Evolutionary conservation across 2,888 invertebrate species (phyloP), one percentile per base, ranked within the genome.

Genomic region (Lydus trimaculatus): DNA sequence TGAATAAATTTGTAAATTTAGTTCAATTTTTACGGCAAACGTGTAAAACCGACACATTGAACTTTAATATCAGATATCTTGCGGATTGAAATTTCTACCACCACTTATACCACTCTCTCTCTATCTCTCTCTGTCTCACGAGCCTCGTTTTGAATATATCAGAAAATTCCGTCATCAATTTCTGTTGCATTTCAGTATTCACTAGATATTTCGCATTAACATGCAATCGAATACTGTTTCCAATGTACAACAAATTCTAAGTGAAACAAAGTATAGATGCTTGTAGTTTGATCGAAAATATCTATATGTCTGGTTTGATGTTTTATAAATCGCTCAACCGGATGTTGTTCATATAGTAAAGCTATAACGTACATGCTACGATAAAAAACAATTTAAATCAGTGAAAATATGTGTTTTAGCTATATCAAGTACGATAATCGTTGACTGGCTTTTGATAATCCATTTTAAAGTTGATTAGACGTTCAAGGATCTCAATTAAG

Each of bases 401-500:
- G 0, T 36, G 4, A 43, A 20, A 65, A 58, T 69, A 63, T 63
- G 63, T 65, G 43, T 43, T 43, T 43, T 7, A 43, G 3, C 7
- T 5, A 5, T 39, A 4, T 15, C 15, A 39, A 39, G 6, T 39
- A 43, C n/a, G 17, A n/a, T 31, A 23, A 7, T 11, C 3, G 7
- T 8, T 5, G 7, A 61, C 17, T 23, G 13, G 17, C 0, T 31
- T 31, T 31, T 20, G 36, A 13, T 60, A 31, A 61, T 61, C 39
- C 2, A 39, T n/a, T 15, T 39, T n/a, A 17, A 8, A 61, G 28
- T 20, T 39, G 61, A 61, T 61, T 28, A 39, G 17, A 6, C 43
- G 33, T 56, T 63, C 39, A 28, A 25, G 20, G 39, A 31, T 17
- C 20, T 56, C 58, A 69, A 69, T 69, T 69, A 66, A 64, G 31